Evolutionary conservation across 1,140 invertebrate species (phyloP), one percentile per base, ranked within the genome.

Genomic region (Brachionus calyciflorus): DNA sequence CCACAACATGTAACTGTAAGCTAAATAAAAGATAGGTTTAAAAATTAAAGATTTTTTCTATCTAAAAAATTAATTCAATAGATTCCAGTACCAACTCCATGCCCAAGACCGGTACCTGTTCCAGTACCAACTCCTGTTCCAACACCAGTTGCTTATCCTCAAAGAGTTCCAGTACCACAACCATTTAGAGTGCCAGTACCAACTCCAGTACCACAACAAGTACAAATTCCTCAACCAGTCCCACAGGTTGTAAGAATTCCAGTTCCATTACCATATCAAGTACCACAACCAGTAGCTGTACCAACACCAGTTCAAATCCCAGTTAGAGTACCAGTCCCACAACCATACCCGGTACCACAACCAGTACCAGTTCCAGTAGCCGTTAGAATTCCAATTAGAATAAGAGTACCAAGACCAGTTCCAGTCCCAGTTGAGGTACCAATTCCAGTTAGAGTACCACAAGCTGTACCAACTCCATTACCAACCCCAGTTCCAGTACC

Each of bases 341-440:
- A 57, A 14, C 53, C 53, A 9, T 57, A 57, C 28, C 53, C 53
- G 28, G 26, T 57, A 10, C 26, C 26, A n/a, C 26, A 60, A 37
- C 55, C 55, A n/a, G 55, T 60, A n/a, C 55, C 26, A 60, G 55
- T 26, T n/a, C 28, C 55, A 26, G 28, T 26, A 14, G 26, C 55
- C 12, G 55, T 60, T 33, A 24, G 26, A 10, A 37, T 60, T 37
- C 55, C 55, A 19, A 60, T 60, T 9, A 60, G 55, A 60, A 60
- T 60, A 33, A 60, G 14, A 60, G 55, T 60, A 60, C 55, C 55
- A n/a, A n/a, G n/a, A n/a, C n/a, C n/a, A n/a, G n/a, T n/a, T n/a
- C n/a, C n/a, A n/a, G n/a, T n/a, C n/a, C n/a, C n/a, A n/a, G n/a
- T n/a, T n/a, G n/a, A n/a, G n/a, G n/a, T n/a, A n/a, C n/a, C n/a